Percentiles rank a stretch among this genome's conserved stretches.
Evolutionary conservation across 1,140 invertebrate species (phyloP).

Genomic region (Heliconius nattereri): DNA sequence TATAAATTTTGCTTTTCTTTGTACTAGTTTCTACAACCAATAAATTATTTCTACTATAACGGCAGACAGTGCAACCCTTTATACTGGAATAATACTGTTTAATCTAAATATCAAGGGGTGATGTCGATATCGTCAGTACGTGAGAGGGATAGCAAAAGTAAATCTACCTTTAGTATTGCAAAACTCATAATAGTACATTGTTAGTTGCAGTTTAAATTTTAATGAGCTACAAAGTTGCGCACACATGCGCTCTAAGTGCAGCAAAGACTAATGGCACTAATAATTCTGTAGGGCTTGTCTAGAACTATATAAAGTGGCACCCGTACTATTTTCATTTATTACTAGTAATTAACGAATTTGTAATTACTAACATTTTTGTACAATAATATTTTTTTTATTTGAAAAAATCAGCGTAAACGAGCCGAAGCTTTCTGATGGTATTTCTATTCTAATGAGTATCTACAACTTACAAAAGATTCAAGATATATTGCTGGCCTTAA

Average conservation of each 20-base stretch:
- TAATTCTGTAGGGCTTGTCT: background rate
- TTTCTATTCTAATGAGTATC: too few species aligned
- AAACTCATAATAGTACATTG: background rate
- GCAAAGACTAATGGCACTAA: background rate
- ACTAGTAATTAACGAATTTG: too few species aligned
- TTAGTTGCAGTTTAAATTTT: conserved; percentile 9
- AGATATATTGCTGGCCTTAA: too few species aligned
- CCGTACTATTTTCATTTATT: too few species aligned
- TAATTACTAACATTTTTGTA: too few species aligned
- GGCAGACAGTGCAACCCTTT: conserved; percentile 50
- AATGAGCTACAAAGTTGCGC: conserved; percentile 6
- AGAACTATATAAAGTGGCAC: background rate
- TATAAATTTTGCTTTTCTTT: conserved; percentile 72
- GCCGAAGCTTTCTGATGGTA: too few species aligned
- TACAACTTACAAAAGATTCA: too few species aligned
- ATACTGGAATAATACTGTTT: conserved; percentile 46
- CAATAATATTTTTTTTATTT: too few species aligned
- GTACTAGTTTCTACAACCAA: conserved; percentile 61
- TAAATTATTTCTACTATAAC: conserved; percentile 68
- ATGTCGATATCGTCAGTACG: background rate
- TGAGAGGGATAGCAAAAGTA: background rate
- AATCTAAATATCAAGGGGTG: conserved; percentile 36
- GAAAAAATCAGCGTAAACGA: too few species aligned
- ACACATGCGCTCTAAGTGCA: background rate
- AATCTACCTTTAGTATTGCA: conserved; percentile 3